Conservation (phyloP, 2,113 vertebrate species). For the Bubo blakistoni region DNA sequence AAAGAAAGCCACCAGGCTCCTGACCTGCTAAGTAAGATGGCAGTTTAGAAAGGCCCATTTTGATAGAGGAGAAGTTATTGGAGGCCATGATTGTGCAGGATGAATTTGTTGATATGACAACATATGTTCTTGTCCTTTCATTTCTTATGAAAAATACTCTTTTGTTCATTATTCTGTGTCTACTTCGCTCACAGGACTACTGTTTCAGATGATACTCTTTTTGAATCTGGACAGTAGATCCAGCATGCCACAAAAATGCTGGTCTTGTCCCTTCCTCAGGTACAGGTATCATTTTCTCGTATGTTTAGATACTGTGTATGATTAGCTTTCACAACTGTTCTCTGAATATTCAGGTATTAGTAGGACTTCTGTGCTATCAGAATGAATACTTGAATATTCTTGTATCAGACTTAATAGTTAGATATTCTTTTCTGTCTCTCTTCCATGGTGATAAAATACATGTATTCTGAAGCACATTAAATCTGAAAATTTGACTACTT, state of each 20-base stretch:
- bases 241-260: neutral
- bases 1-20: too few species aligned
- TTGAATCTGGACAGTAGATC: neutral
- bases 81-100: neutral
- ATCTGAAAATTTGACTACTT: slow-evolving; percentile 62
- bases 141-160: neutral
- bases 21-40: neutral
- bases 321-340: slow-evolving; percentile 26
- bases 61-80: neutral
- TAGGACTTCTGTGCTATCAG: neutral
- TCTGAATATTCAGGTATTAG: neutral
- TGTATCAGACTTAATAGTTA: slow-evolving; percentile 6
- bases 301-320: neutral
- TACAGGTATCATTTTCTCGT: neutral
- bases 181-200: neutral
- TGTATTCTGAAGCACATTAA: slow-evolving; percentile 63
- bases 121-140: neutral
- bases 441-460: slow-evolving; percentile 50
- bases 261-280: neutral
- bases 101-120: neutral
- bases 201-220: neutral
- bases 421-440: neutral
- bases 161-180: neutral
- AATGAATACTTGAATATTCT: slow-evolving; percentile 17
- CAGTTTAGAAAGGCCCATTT: neutral